Evolutionary conservation across 2,888 invertebrate genomes (phyloP).

Genomic region (Boloria euphrosyne): DNA sequence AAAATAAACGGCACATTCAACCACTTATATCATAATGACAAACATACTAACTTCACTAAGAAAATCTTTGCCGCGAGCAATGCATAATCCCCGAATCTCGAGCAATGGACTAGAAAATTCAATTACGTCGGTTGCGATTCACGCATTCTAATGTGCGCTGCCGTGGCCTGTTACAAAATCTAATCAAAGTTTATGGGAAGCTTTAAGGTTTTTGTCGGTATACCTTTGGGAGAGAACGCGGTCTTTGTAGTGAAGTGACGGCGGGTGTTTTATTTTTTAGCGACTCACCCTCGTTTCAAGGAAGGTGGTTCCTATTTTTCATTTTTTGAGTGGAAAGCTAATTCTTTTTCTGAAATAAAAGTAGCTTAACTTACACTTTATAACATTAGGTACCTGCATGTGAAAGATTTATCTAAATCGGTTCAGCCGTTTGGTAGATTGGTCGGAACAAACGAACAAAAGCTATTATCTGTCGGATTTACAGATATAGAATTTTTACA

Average conservation of each 20-base stretch:
- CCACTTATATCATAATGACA: conserved; percentile 17
- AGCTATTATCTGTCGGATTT: too few species aligned
- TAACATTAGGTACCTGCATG: too few species aligned
- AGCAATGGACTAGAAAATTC: conserved; percentile 79
- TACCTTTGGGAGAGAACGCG: conserved; percentile 50
- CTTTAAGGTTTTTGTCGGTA: conserved; percentile 71
- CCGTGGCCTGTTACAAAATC: conserved; percentile 66
- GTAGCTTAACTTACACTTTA: too few species aligned
- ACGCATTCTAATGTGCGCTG: conserved; percentile 75
- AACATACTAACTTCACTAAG: conserved; percentile 41
- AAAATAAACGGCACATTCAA: neutral
- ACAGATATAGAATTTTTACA: too few species aligned
- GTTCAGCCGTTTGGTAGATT: too few species aligned
- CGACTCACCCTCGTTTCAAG: too few species aligned
- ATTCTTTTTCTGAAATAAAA: too few species aligned
- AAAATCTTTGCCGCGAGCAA: conserved; percentile 46
- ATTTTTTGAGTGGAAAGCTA: too few species aligned
- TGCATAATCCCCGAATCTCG: conserved; percentile 61
- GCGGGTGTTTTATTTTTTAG: conserved; percentile 7
- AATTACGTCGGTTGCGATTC: conserved; percentile 74
- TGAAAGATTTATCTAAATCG: too few species aligned
- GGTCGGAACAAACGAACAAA: too few species aligned
- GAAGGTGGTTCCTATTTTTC: too few species aligned
- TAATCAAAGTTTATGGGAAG: conserved; percentile 80
- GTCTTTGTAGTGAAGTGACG: conserved; percentile 3